Evolutionary conservation across 1,140 invertebrate genomes (phyloP).

Genomic region (Spodoptera frugiperda): DNA sequence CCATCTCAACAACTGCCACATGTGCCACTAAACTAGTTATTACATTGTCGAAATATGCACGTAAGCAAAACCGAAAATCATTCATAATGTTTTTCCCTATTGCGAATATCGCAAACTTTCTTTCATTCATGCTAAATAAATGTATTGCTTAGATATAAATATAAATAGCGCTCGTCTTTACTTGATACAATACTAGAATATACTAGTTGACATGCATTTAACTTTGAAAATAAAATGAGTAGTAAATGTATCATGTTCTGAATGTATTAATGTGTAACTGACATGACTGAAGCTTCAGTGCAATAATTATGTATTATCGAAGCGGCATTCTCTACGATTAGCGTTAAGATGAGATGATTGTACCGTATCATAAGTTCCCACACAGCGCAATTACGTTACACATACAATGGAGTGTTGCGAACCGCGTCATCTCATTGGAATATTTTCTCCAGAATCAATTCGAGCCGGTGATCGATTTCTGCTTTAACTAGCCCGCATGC

Average conservation of each 20-base stretch:
- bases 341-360: conserved; percentile 48
- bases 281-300: conserved; percentile 37
- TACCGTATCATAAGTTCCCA: conserved; percentile 15
- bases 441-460: conserved; percentile 48
- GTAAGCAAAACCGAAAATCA: neutral
- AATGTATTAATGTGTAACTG: conserved; percentile 2
- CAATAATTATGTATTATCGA: conserved; percentile 33
- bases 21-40: neutral
- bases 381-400: conserved; percentile 23
- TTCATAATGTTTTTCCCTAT: neutral
- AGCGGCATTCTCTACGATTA: conserved; percentile 47
- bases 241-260: neutral
- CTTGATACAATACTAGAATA: conserved; percentile 11
- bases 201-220: conserved; percentile 16
- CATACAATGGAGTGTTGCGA: conserved; percentile 29
- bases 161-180: conserved; percentile 8
- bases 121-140: conserved; percentile 32
- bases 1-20: neutral
- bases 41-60: neutral
- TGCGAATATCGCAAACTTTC: neutral
- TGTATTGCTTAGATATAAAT: conserved; percentile 29
- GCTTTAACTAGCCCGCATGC: conserved; percentile 47
- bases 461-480: conserved; percentile 60
- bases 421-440: conserved; percentile 62
- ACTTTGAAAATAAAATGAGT: conserved; percentile 1